Conservation (phyloP, 2,797 vertebrate genomes). For the Poecilia gillii region DNA sequence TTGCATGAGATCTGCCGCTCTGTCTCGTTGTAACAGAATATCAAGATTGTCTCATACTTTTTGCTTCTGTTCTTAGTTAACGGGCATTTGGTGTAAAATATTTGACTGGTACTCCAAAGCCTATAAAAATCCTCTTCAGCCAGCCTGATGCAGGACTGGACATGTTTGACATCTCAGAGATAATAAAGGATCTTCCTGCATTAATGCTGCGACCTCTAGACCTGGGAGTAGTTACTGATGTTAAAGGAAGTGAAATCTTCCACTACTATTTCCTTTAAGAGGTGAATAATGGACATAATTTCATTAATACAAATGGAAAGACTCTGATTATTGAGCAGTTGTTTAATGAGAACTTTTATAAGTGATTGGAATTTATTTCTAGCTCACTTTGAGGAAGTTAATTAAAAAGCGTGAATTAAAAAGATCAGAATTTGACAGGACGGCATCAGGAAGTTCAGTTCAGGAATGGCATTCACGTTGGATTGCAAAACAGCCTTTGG, state of each 20-base stretch:
- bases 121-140: neutral
- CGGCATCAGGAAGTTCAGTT: neutral
- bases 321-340: neutral
- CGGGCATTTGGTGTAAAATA: too few species aligned
- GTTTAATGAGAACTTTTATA: neutral
- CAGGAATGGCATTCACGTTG: neutral
- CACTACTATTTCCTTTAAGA: neutral
- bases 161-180: neutral
- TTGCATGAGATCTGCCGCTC: too few species aligned
- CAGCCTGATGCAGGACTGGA: neutral
- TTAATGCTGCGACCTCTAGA: neutral
- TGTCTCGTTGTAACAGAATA: too few species aligned
- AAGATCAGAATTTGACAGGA: neutral
- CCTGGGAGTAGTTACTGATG: neutral
- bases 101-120: neutral
- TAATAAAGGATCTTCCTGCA: neutral
- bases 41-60: too few species aligned
- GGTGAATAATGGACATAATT: neutral
- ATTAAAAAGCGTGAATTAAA: neutral
- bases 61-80: too few species aligned
- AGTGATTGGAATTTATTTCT: neutral
- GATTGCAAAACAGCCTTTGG: neutral
- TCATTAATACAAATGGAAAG: neutral
- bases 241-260: neutral
- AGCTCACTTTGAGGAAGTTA: neutral